Percentiles rank a stretch among this genome's conserved stretches.
Conservation (phyloP, 1,140 invertebrate species). For the Argopecten irradians region DNA sequence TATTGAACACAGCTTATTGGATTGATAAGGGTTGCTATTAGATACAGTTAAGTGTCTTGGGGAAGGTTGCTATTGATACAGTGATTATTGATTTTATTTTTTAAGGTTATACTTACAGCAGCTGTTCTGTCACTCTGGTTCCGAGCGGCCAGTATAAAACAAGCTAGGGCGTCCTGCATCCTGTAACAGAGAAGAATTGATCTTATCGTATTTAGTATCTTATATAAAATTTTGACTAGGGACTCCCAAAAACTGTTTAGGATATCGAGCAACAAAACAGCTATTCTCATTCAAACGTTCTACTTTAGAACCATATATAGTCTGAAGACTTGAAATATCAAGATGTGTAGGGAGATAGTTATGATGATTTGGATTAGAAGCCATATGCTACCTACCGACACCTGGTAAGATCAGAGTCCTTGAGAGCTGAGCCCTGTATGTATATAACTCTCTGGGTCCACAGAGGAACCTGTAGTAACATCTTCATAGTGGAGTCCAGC, state of each 20-base stretch:
- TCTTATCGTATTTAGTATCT: neutral
- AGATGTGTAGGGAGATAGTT: neutral
- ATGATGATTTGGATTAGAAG: neutral
- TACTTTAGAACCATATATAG: no score
- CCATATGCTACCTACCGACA: conserved; percentile 81
- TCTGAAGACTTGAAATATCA: no score
- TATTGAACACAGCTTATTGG: neutral
- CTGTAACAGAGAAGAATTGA: conserved; percentile 73
- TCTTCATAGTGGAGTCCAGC: conserved; percentile 96
- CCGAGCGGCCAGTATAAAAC: conserved; percentile 94
- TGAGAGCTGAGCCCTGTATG: conserved; percentile 95
- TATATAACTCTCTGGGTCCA: conserved; percentile 99
- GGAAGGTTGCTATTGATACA: neutral
- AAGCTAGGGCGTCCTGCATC: conserved; percentile 97
- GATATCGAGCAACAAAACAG: neutral
- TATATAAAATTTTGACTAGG: neutral
- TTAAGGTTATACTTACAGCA: conserved; percentile 82
- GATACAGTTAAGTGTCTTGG: neutral
- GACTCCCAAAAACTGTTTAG: neutral
- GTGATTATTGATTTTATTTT: no score
- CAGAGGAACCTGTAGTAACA: conserved; percentile 98
- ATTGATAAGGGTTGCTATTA: neutral
- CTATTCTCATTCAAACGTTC: no score
- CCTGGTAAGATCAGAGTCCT: conserved; percentile 94
- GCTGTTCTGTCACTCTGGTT: conserved; percentile 98